phyloP scores from a whole-genome alignment of 92 coral and sea anemone genomes.

The Ricordea florida region DNA sequence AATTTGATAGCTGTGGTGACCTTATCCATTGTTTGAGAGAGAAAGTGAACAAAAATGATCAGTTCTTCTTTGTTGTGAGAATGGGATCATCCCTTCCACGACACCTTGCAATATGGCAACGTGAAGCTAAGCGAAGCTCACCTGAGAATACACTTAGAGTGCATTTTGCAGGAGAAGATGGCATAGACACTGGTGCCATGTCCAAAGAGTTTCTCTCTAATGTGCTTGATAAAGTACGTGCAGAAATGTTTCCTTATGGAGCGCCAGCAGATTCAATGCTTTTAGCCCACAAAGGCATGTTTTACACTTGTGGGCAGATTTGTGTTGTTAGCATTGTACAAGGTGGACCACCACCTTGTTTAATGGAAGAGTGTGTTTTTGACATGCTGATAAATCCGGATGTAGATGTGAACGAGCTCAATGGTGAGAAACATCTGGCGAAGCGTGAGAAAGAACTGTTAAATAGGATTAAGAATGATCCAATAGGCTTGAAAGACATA shows the following conservation, averaged over 20 bases:
- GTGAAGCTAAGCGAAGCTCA: conserved; percentile 40
- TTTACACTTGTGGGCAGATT: conserved; percentile 14
- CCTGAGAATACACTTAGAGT: conserved; percentile 54
- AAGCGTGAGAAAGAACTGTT: conserved; percentile 26
- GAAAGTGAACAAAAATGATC: not conserved
- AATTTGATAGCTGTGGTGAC: not conserved
- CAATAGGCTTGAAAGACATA: conserved; percentile 23
- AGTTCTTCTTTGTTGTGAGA: conserved; percentile 59
- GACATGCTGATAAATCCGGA: conserved; percentile 42
- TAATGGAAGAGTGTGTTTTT: conserved; percentile 56
- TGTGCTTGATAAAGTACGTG: conserved; percentile 13
- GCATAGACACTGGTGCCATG: conserved; percentile 63
- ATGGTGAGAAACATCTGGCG: conserved; percentile 31
- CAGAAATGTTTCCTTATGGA: conserved; percentile 46
- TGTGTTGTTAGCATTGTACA: conserved; percentile 7
- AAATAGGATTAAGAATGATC: conserved; percentile 33
- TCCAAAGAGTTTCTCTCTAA: conserved; percentile 52
- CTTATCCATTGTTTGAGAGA: not conserved
- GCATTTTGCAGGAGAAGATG: conserved; percentile 69
- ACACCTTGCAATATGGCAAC: conserved; percentile 32
- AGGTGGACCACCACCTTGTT: conserved; percentile 57
- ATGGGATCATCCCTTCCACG: conserved; percentile 15
- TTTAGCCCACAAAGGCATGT: conserved; percentile 36
- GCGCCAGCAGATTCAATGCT: conserved; percentile 58
- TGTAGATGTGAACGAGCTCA: conserved; percentile 29